Evolutionary conservation across 2,888 invertebrate genomes (phyloP), one percentile per base, ranked within the genome.

Genomic region (Pherbina coryleti): DNA sequence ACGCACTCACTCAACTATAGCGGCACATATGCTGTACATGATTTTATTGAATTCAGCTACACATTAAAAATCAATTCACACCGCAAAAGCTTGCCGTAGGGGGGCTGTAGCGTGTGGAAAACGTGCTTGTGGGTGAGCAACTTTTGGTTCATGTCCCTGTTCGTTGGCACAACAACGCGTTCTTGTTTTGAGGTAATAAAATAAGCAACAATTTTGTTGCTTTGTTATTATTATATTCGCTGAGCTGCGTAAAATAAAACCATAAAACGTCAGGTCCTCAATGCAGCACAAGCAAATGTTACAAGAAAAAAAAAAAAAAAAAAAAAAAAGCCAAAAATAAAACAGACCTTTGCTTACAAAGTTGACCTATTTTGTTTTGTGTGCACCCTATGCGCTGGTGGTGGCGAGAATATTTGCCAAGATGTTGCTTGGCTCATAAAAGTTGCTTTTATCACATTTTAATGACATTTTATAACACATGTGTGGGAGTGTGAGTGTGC

Each of bases 341-440:
- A 77, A 83, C 81, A 60, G 75, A 72, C 76, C 71, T 75, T 78
- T 28, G 72, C 34, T 64, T 72, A 31, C 19, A 44, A 64, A 28
- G 34, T 66, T 66, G 34, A 34, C 34, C 34, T 19, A 17, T 34
- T 66, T 66, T n/a, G n/a, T 66, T 34, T 34, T 37, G 28, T 28
- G 64, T 67, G 76, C 71, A 79, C 76, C n/a, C 9, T 55, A n/a
- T 44, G 2, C 14, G 14, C 19, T 60, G 25, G 7, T 28, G 17
- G 1, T 28, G 22, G 17, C 3, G 64, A 2, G 19, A 37, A 66
- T n/a, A 19, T 31, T 28, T 31, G 8, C 34, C 64, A 28, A 44
- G n/a, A 19, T 37, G 66, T 66, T 44, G 44, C 14, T 60, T 9
- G 17, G 22, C 17, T n/a, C 70, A 53, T 71, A 71, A 55, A 71